Evolutionary conservation across 2,797 vertebrate species (phyloP).

Genomic region (Toxotes lorentzi): DNA sequence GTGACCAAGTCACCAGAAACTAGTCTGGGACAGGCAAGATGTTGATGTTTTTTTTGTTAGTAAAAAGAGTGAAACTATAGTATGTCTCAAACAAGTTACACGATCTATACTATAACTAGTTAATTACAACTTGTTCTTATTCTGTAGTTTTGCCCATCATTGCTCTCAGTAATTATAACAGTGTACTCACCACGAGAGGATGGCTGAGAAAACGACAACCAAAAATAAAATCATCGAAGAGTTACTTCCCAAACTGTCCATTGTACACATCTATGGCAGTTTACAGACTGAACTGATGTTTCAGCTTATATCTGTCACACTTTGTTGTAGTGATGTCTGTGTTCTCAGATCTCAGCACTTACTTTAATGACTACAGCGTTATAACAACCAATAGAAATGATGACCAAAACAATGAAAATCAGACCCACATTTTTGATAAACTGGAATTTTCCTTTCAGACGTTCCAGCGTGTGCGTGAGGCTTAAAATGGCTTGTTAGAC

Average conservation of each 20-base stretch:
- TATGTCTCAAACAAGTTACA: not conserved
- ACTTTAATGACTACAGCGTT: not conserved
- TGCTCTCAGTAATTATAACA: not conserved
- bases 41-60: too few relatives aligned
- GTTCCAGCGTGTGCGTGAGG: not conserved
- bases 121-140: not conserved
- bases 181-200: not conserved
- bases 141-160: not conserved
- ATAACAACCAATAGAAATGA: not conserved
- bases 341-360: not conserved
- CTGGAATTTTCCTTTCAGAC: not conserved
- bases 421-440: not conserved
- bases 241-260: not conserved
- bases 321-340: not conserved
- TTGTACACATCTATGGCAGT: too few relatives aligned
- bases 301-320: not conserved
- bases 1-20: not conserved
- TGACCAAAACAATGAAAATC: not conserved
- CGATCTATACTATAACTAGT: not conserved
- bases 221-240: not conserved
- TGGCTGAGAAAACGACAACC: too few relatives aligned
- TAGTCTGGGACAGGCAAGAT: not conserved
- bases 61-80: not conserved
- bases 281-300: not conserved
- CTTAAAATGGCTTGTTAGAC: conserved; percentile 15